Evolutionary conservation across 1,140 invertebrate genomes (phyloP).

Genomic region (Meloidogyne hapla): DNA sequence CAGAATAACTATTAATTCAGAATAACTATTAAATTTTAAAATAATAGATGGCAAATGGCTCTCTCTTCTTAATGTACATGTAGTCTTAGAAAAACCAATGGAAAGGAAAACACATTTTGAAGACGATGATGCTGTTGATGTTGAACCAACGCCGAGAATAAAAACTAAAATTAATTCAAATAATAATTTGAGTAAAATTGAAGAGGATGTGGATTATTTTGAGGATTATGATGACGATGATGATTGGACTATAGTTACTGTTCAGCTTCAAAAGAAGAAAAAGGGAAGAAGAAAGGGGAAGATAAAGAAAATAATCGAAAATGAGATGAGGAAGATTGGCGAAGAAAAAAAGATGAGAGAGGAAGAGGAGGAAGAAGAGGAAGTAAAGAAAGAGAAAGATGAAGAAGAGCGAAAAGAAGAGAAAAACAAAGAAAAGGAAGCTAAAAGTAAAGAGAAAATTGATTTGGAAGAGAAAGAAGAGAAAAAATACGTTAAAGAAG

Average conservation of each 20-base stretch:
- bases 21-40: not conserved
- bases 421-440: not conserved
- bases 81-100: constrained; percentile 9
- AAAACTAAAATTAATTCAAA: not conserved
- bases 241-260: constrained; percentile 18
- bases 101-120: not conserved
- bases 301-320: not conserved
- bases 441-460: not conserved
- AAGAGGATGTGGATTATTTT: not conserved
- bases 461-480: not conserved
- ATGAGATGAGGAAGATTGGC: not conserved
- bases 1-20: too few relatives aligned
- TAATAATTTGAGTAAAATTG: not conserved
- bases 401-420: not conserved
- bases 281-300: not conserved
- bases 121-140: constrained; percentile 3
- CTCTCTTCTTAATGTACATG: constrained; percentile 18
- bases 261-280: constrained; percentile 12
- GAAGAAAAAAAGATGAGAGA: constrained; percentile 6
- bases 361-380: not conserved
- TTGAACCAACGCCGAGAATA: not conserved
- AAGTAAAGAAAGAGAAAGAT: not conserved
- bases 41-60: constrained; percentile 24
- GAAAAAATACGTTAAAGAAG: not conserved
- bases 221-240: constrained; percentile 14